Base-by-base conservation (phyloP, 1,140 invertebrate genomes). In the Andricus grossulariae region DNA sequence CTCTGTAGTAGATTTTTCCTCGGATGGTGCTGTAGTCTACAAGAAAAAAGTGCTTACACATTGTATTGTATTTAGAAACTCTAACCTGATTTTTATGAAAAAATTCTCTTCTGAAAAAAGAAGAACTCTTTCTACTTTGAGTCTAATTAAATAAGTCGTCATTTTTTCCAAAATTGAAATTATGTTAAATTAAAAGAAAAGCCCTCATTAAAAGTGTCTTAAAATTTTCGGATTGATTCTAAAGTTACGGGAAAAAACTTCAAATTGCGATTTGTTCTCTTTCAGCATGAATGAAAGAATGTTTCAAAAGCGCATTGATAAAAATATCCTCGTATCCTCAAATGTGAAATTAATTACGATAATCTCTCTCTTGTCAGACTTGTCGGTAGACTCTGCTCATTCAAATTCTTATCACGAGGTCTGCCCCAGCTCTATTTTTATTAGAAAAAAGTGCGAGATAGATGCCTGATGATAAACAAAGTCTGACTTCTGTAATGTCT, bases 1-100 rank as follows among this genome's bases (percentile, higher is more conserved):
- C 52, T 86, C 86, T 11, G 82, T 82, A 2, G 72, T 76, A 8
- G 84, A 84, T 25, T 82, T 80, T 73, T 87, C 84, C 54, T 84
- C 84, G 2, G 77, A 39, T 6, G 80, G 78, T 71, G 54, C 0
- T 16, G 60, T 55, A 6, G 19, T 11, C 85, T 85, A 39, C 13
- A 15, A 71, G 52, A 45, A n/a, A 80, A 12, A 60, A 51, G 16
- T 16, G 8, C 4, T 13, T 18, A 16, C 4, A 11, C 10, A 32
- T 25, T 25, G 12, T 13, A 60, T 60, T 50, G 16, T 32, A 21
- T 12, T 11, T 54, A 19, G 21, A 25, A 21, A 39, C 13, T 5
- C 18, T 32, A 66, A 10, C 39, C 39, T 45, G 8, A 45, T 7
- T 45, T 11, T 45, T 45, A 7, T 45, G 39, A 45, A 45, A 45